Percentiles rank a stretch among this genome's conserved stretches.
Evolutionary conservation across 2,888 invertebrate genomes (phyloP).

Genomic region (Acrobasis repandana): DNA sequence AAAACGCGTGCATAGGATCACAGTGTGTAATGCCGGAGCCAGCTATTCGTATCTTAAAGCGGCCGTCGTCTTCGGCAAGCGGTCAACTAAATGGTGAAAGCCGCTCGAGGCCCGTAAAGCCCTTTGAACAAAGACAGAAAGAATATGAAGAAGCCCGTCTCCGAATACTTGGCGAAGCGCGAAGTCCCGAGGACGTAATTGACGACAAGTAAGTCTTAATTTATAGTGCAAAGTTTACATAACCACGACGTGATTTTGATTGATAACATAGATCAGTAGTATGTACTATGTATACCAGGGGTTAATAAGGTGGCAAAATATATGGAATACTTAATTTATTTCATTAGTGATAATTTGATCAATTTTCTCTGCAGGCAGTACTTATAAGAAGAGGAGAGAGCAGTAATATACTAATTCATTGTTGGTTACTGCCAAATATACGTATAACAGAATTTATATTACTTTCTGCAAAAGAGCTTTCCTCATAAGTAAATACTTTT

Average conservation of each 20-base stretch:
- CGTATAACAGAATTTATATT: no score
- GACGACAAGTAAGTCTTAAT: slow-evolving; percentile 81
- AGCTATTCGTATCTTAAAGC: slow-evolving; percentile 92
- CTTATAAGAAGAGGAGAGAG: no score
- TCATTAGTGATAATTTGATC: no score
- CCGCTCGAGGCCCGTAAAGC: slow-evolving; percentile 88
- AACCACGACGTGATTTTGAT: slow-evolving; percentile 25
- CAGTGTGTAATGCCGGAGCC: slow-evolving; percentile 88
- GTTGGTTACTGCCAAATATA: no score
- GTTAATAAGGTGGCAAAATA: no score
- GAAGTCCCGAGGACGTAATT: slow-evolving; percentile 89
- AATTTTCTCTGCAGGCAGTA: no score
- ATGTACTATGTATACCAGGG: no score
- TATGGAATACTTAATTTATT: no score
- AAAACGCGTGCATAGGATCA: slow-evolving; percentile 89
- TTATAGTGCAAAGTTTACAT: slow-evolving; percentile 38
- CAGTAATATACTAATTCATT: no score
- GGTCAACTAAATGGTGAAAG: slow-evolving; percentile 85
- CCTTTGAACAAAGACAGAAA: slow-evolving; percentile 94
- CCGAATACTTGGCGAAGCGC: slow-evolving; percentile 93
- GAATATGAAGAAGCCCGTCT: slow-evolving; percentile 96
- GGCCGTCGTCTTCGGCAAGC: slow-evolving; percentile 83
- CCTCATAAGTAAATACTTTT: no score
- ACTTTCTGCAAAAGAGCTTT: no score
- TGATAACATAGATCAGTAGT: slow-evolving; percentile 22